Conservation (phyloP, 1,140 invertebrate species). For the Brachionus koreanus region DNA sequence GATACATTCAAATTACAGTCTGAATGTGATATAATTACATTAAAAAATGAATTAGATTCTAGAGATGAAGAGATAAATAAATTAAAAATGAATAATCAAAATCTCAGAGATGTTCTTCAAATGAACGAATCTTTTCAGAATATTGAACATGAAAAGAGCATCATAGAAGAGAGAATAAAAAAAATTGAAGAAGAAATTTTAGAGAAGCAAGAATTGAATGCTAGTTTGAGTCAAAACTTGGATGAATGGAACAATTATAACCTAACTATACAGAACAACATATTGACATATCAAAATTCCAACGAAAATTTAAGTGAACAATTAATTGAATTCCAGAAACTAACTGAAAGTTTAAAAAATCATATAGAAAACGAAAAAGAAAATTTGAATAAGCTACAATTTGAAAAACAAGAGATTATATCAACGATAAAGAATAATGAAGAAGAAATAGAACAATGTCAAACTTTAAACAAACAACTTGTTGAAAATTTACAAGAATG, state of each 20-base stretch:
- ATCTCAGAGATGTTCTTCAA: background rate
- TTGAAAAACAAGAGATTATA: background rate
- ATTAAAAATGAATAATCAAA: background rate
- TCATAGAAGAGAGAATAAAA: background rate
- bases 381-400: background rate
- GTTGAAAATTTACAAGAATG: conserved; percentile 5
- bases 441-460: background rate
- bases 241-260: background rate
- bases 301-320: background rate
- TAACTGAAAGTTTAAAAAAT: background rate
- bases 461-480: background rate
- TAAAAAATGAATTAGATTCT: conserved; percentile 1
- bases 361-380: background rate
- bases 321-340: background rate
- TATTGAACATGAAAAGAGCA: background rate
- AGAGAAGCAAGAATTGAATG: background rate
- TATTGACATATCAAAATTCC: background rate
- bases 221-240: background rate
- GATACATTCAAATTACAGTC: conserved; percentile 29
- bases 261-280: background rate
- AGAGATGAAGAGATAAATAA: background rate
- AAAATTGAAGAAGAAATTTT: background rate
- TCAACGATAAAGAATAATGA: background rate
- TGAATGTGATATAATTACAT: conserved; percentile 30
- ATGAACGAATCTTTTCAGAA: background rate